These are phyloP conservation scores for Coccyzus lansbergi DNA, from an alignment of 2,797 vertebrate genomes.

Conservation along the genomic window DNA sequence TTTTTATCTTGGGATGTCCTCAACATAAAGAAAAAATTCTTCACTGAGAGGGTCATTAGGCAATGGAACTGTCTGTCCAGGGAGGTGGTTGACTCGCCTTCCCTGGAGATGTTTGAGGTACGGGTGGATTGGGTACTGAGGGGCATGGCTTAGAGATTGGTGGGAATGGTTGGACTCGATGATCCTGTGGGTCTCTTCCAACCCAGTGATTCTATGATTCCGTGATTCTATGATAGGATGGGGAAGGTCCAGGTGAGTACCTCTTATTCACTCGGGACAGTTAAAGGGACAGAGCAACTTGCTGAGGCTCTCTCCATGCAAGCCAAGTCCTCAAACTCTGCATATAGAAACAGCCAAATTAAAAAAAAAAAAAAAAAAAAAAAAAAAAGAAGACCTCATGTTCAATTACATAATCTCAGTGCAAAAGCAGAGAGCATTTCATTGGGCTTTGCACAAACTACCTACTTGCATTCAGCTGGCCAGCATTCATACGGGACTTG, in stretches of 20 bases:
- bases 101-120: no score
- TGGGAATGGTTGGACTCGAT: no score
- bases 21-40: no score
- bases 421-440: not conserved
- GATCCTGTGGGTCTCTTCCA: no score
- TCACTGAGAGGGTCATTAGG: no score
- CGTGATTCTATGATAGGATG: no score
- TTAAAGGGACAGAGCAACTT: not conserved
- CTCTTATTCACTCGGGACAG: not conserved
- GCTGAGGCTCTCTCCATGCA: not conserved
- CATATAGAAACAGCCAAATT: not conserved
- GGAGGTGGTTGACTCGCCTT: no score
- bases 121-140: no score
- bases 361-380: not conserved
- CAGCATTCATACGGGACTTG: not conserved
- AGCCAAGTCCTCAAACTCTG: not conserved
- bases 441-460: not conserved
- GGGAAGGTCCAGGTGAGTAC: not conserved
- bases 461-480: not conserved
- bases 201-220: no score
- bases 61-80: no score
- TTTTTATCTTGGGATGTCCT: accelerated
- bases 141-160: no score
- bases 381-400: not conserved
- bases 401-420: not conserved